Evolutionary conservation across 2,797 vertebrate species (phyloP).

Genomic region (Rhinichthys osculus): DNA sequence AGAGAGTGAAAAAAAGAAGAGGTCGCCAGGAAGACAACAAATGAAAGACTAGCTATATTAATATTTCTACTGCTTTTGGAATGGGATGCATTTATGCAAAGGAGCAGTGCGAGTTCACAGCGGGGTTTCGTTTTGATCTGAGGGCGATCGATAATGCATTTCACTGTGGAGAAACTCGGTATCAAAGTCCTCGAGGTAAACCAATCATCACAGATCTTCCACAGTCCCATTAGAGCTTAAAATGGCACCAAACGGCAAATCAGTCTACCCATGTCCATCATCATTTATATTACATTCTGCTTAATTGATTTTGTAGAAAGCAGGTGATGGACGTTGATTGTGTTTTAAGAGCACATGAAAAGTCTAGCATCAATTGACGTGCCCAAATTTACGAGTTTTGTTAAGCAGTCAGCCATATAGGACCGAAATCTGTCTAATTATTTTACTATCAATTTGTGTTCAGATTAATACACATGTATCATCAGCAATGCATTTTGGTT

Average conservation of each 20-base stretch:
- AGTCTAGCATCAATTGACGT: slow-evolving; percentile 29
- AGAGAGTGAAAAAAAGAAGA: slow-evolving; percentile 29
- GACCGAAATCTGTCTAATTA: background rate
- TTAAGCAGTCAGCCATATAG: slow-evolving; percentile 22
- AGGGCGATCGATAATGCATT: slow-evolving; percentile 61
- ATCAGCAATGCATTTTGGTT: background rate
- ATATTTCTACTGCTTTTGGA: slow-evolving; percentile 67
- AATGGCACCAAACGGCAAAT: slow-evolving; percentile 55
- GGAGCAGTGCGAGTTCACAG: slow-evolving; percentile 42
- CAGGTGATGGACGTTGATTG: slow-evolving; percentile 47
- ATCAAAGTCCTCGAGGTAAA: slow-evolving; percentile 57
- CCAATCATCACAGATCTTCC: slow-evolving; percentile 55
- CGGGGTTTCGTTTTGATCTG: slow-evolving; percentile 53
- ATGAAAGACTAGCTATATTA: slow-evolving; percentile 67
- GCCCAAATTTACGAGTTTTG: slow-evolving; percentile 21
- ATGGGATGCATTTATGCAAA: slow-evolving; percentile 65
- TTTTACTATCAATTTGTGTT: background rate
- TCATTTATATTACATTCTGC: slow-evolving; percentile 61
- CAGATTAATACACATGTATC: background rate
- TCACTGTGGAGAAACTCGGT: slow-evolving; percentile 56
- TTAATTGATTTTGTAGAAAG: slow-evolving; percentile 59
- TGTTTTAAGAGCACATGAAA: slow-evolving; percentile 44
- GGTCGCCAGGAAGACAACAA: slow-evolving; percentile 72
- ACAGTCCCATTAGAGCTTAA: slow-evolving; percentile 54
- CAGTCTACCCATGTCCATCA: slow-evolving; percentile 54